Evolutionary conservation across 2,113 vertebrate genomes (phyloP), one percentile per base, ranked within the genome.

Genomic region (Xenopus tropicalis): DNA sequence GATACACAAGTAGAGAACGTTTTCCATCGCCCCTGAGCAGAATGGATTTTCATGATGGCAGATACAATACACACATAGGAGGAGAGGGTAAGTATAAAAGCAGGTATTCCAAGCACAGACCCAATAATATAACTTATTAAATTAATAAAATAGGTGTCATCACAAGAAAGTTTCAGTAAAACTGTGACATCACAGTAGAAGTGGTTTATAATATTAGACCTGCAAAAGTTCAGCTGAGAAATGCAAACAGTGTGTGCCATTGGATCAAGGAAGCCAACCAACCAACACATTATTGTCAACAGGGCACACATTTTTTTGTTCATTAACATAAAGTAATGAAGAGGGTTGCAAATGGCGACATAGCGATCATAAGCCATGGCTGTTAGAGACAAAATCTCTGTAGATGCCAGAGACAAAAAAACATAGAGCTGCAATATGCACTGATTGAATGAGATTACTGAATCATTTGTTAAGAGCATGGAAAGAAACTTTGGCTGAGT

Each of bases 281-380:
- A 22, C 58, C 66, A 76, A 11, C 52, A 66, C n/a, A 67, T 66
- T 25, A 29, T 6, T 14, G 64, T 19, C 23, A 76, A 29, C 1
- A 21, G 6, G 2, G 29, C 14, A 44, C 61, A 69, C 6, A 44
- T 17, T 12, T 19, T 70, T 11, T 43, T 43, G 1, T 37, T 76
- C 66, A 76, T 69, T 23, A 43, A n/a, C 0, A 63, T 8, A 16
- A 74, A 12, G 54, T 74, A 74, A 42, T 61, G 63, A 14, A 73
- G 52, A 22, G 71, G 71, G 19, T 42, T 19, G 58, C 71, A 73
- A 25, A 73, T 73, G 21, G 71, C 71, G 11, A 72, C 71, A 57
- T 43, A 72, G 4, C 71, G 51, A 52, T 72, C 71, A n/a, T 65
- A 72, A 65, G 66, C 66, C 73, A 76, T 76, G 19, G 58, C 74